Percentiles rank a stretch among this genome's conserved stretches.
Conservation (phyloP, 2,888 invertebrate genomes). For the Chrysolina haemoptera region DNA sequence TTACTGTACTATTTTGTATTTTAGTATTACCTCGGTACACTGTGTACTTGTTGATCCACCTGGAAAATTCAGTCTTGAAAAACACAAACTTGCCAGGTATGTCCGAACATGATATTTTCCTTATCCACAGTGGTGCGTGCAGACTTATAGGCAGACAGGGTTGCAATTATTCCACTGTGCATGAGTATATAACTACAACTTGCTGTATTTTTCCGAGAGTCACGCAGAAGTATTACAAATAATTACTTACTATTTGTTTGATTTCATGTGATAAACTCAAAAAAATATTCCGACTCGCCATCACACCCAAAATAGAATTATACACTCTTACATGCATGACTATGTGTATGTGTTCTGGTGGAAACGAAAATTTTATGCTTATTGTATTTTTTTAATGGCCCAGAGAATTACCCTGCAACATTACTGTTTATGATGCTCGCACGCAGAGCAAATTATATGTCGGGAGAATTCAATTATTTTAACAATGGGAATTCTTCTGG, state of each 20-base stretch:
- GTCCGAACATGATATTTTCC: conserved; percentile 47
- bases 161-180: conserved; percentile 66
- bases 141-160: conserved; percentile 66
- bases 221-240: conserved; percentile 66
- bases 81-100: conserved; percentile 26
- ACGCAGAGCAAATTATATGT: conserved; percentile 12
- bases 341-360: conserved; percentile 16
- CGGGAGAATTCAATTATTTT: conserved; percentile 11
- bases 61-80: not conserved
- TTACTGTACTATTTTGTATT: too few relatives aligned
- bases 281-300: conserved; percentile 33
- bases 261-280: conserved; percentile 61
- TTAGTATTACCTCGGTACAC: too few relatives aligned
- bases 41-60: not conserved
- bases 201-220: conserved; percentile 64
- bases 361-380: conserved; percentile 20
- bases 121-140: conserved; percentile 62
- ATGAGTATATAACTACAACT: conserved; percentile 62
- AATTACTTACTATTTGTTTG: conserved; percentile 64
- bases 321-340: conserved; percentile 21
- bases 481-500: not conserved
- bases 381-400: conserved; percentile 21
- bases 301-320: conserved; percentile 31
- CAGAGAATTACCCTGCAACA: conserved; percentile 21
- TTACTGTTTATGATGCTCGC: conserved; percentile 18